These are phyloP conservation scores for Lasioglossum malachurum DNA, from an alignment of 2,888 invertebrate genomes.

Conservation along the genomic window DNA sequence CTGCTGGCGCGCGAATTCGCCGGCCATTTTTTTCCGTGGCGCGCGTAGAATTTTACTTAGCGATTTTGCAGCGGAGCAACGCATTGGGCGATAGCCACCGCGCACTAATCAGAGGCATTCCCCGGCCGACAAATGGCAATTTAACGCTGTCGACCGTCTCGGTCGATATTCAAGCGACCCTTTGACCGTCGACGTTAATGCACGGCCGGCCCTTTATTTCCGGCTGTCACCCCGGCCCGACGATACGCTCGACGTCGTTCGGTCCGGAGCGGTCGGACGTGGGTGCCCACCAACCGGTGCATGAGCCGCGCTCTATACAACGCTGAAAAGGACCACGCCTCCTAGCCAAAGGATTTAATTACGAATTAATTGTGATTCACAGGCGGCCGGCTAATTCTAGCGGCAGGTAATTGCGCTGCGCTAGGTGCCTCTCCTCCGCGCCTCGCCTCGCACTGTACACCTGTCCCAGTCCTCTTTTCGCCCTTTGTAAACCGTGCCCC, in stretches of 20 bases:
- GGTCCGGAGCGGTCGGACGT: conserved; percentile 58
- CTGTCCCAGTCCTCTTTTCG: conserved; percentile 37
- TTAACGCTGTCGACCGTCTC: conserved; percentile 77
- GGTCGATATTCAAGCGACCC: conserved; percentile 76
- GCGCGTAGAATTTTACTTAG: conserved; percentile 24
- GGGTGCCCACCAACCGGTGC: conserved; percentile 60
- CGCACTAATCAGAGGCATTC: conserved; percentile 66
- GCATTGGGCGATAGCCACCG: conserved; percentile 66
- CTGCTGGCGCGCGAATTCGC: background rate
- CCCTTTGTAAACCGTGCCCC: conserved; percentile 45
- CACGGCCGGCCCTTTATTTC: conserved; percentile 80
- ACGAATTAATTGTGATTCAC: conserved; percentile 80
- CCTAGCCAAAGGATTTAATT: conserved; percentile 77
- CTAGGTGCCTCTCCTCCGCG: conserved; percentile 24
- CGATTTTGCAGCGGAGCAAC: conserved; percentile 28
- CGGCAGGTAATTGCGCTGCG: conserved; percentile 63
- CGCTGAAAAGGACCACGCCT: conserved; percentile 71
- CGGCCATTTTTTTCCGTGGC: background rate
- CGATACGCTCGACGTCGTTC: conserved; percentile 71
- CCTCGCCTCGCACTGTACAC: background rate
- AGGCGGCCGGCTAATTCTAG: conserved; percentile 70
- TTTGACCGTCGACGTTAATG: conserved; percentile 78
- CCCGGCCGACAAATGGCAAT: conserved; percentile 79
- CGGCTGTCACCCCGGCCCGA: conserved; percentile 77
- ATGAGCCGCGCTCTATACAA: conserved; percentile 48